These are phyloP conservation scores for Taurulus bubalis DNA, from an alignment of 2,113 vertebrate genomes.

Conservation along the genomic window DNA sequence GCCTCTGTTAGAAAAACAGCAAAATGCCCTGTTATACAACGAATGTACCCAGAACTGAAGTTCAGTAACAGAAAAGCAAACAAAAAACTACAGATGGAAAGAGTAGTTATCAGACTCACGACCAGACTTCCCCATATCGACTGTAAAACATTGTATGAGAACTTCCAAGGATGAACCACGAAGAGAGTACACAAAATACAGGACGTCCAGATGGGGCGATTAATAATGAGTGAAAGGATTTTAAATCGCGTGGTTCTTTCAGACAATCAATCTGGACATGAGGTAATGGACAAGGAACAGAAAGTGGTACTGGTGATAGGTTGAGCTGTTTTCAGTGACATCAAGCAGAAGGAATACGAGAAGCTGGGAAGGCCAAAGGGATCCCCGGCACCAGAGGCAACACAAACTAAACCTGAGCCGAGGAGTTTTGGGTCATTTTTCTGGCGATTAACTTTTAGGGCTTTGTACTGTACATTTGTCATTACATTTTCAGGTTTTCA, in stretches of 20 bases:
- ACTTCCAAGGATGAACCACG: not conserved
- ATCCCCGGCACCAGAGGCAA: not conserved
- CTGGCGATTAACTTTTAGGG: not conserved
- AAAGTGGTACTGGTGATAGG: not conserved
- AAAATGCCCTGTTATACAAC: not conserved
- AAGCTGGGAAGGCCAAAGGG: not conserved
- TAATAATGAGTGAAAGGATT: not conserved
- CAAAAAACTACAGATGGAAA: not conserved
- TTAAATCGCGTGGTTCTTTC: not conserved
- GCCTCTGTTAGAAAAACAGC: not conserved
- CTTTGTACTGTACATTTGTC: not conserved
- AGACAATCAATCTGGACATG: slow-evolving; percentile 1
- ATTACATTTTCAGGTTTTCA: not conserved
- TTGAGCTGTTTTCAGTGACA: not conserved
- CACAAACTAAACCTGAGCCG: not conserved
- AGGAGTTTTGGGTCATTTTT: not conserved
- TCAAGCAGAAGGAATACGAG: slow-evolving; percentile 4
- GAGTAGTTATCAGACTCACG: not conserved
- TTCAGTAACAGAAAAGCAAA: not conserved
- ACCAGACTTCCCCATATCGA: not conserved
- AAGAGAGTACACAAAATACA: not conserved
- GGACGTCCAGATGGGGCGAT: not conserved
- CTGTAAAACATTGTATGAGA: not conserved
- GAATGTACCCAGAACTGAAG: not conserved
- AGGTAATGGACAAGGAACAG: not conserved